These are phyloP conservation scores for Danio jaintianensis DNA, from an alignment of 2,797 vertebrate genomes.

Conservation along the genomic window DNA sequence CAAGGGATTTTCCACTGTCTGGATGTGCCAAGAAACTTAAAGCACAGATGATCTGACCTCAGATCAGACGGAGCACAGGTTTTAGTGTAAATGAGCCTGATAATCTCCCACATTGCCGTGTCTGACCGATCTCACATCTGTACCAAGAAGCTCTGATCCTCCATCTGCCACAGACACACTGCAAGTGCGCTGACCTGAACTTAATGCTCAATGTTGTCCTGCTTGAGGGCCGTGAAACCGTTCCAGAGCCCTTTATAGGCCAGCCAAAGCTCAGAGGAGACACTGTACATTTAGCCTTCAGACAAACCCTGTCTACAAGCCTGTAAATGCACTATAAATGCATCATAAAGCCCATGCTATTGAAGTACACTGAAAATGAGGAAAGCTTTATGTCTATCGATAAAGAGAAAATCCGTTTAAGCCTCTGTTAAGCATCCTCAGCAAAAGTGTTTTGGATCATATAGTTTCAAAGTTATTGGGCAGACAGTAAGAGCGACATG, in stretches of 20 bases:
- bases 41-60: constrained; percentile 30
- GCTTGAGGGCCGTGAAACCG: constrained; percentile 60
- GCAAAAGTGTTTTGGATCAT: constrained; percentile 17
- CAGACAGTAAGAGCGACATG: neutral
- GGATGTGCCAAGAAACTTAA: constrained; percentile 8
- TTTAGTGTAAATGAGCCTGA: constrained; percentile 36
- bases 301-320: constrained; percentile 53
- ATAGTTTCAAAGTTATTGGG: constrained; percentile 12
- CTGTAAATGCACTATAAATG: constrained; percentile 50
- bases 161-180: constrained; percentile 57
- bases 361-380: constrained; percentile 4
- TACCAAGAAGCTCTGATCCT: constrained; percentile 26
- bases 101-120: constrained; percentile 28
- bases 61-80: constrained; percentile 22
- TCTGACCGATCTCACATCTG: constrained; percentile 36
- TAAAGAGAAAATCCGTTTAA: constrained; percentile 29
- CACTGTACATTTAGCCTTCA: constrained; percentile 61
- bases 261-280: constrained; percentile 59
- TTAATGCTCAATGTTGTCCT: constrained; percentile 61
- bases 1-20: constrained; percentile 47
- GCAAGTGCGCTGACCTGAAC: constrained; percentile 70
- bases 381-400: constrained; percentile 22
- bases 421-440: constrained; percentile 11
- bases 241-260: constrained; percentile 57
- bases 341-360: constrained; percentile 26